phyloP scores from a whole-genome alignment of 2,113 vertebrate genomes.

The Ondatra zibethicus region DNA sequence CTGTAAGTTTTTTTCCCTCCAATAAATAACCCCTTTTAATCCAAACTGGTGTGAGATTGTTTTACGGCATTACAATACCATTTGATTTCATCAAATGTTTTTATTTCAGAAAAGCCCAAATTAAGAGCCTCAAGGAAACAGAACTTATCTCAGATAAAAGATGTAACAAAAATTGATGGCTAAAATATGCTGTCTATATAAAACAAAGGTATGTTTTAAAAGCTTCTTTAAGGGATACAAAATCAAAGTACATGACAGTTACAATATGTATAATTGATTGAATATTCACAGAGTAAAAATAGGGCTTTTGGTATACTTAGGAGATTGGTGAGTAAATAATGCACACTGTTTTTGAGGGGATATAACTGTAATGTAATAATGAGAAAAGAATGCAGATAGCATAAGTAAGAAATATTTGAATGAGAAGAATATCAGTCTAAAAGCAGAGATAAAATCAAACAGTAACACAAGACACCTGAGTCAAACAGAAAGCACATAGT shows the following conservation, averaged over 20 bases:
- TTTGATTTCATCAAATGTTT: not conserved
- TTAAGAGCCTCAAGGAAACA: not conserved
- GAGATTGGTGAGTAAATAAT: not conserved
- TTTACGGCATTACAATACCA: too few species aligned
- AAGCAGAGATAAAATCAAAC: not conserved
- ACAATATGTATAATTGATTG: not conserved
- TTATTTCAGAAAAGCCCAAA: not conserved
- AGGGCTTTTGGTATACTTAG: not conserved
- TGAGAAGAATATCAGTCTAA: not conserved
- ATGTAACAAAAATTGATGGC: not conserved
- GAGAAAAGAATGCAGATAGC: not conserved
- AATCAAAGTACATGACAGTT: not conserved
- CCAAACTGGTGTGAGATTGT: too few species aligned
- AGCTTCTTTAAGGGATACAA: not conserved
- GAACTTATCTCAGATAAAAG: not conserved
- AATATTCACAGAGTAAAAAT: not conserved
- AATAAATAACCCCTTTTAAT: too few species aligned
- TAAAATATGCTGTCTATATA: not conserved
- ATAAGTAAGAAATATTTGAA: not conserved
- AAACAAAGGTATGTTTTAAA: not conserved
- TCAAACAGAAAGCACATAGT: not conserved
- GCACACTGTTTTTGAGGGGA: not conserved
- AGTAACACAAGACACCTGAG: not conserved
- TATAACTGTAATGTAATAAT: not conserved
- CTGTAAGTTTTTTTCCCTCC: too few species aligned